These are phyloP conservation scores for Synaphobranchus kaupii DNA, from an alignment of 2,797 vertebrate species.

Conservation along the genomic window DNA sequence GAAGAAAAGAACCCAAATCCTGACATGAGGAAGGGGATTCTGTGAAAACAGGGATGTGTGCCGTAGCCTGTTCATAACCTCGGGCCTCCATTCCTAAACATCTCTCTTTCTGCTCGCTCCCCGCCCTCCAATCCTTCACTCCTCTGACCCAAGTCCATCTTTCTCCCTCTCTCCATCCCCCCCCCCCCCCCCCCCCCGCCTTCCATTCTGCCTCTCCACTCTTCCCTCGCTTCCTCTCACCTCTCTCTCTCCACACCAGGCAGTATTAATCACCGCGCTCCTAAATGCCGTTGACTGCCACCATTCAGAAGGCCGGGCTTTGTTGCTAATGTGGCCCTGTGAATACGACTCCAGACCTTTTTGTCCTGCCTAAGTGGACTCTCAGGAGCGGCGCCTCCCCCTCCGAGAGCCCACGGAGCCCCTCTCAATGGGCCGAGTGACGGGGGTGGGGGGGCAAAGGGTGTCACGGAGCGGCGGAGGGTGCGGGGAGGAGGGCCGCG, in stretches of 20 bases:
- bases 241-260: constrained; percentile 63
- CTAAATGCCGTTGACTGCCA: constrained; percentile 79
- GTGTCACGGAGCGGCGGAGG: background rate
- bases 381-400: constrained; percentile 74
- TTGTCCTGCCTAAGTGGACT: constrained; percentile 86
- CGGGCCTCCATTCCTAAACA: background rate
- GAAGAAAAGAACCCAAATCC: background rate
- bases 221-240: constrained; percentile 43
- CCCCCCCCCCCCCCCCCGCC: constrained; percentile 11
- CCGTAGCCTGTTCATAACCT: background rate
- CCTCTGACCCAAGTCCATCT: constrained; percentile 27
- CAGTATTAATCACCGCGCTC: constrained; percentile 86
- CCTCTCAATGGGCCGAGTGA: constrained; percentile 37
- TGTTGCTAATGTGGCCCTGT: constrained; percentile 77
- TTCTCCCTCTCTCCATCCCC: constrained; percentile 29
- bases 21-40: background rate
- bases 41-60: constrained; percentile 9
- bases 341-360: constrained; percentile 84
- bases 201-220: constrained; percentile 13
- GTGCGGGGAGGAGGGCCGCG: constrained; percentile 58
- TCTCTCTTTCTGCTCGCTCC: background rate
- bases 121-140: background rate
- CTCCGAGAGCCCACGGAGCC: constrained; percentile 76
- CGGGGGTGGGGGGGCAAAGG: constrained; percentile 35
- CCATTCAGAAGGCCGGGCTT: constrained; percentile 79